These are phyloP conservation scores for Cataglyphis cursor DNA, from an alignment of 2,888 invertebrate genomes.

Conservation along the genomic window DNA sequence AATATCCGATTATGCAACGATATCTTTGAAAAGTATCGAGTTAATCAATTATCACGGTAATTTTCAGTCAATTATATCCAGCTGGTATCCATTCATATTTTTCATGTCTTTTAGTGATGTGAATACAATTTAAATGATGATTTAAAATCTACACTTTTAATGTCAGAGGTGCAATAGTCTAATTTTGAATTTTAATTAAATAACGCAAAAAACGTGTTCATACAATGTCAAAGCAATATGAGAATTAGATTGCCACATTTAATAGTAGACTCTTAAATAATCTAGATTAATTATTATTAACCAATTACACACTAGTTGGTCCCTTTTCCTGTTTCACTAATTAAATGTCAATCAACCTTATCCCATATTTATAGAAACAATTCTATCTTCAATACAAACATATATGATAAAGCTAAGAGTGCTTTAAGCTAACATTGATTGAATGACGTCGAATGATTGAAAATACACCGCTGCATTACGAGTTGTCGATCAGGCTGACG, in stretches of 20 bases:
- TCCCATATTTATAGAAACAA: background rate
- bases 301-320: background rate
- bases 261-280: background rate
- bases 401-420: background rate
- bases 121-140: background rate
- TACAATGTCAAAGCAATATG: too few relatives aligned
- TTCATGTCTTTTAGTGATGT: background rate
- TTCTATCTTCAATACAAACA: background rate
- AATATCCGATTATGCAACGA: conserved; percentile 32
- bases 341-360: background rate
- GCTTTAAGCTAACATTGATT: background rate
- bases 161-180: background rate
- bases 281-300: background rate
- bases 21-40: conserved; percentile 14
- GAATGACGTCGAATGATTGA: background rate
- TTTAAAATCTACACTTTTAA: too few relatives aligned
- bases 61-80: background rate
- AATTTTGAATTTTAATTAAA: conserved; percentile 2
- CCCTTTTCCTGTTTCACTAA: background rate
- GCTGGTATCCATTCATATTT: background rate
- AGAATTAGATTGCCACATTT: background rate
- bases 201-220: too few relatives aligned
- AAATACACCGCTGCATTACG: background rate
- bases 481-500: background rate
- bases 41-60: conserved; percentile 22